Percentiles rank a stretch among this genome's conserved stretches.
These are phyloP conservation scores for Peromyscus leucopus DNA, from an alignment of 2,113 vertebrate species.

Conservation along the genomic window DNA sequence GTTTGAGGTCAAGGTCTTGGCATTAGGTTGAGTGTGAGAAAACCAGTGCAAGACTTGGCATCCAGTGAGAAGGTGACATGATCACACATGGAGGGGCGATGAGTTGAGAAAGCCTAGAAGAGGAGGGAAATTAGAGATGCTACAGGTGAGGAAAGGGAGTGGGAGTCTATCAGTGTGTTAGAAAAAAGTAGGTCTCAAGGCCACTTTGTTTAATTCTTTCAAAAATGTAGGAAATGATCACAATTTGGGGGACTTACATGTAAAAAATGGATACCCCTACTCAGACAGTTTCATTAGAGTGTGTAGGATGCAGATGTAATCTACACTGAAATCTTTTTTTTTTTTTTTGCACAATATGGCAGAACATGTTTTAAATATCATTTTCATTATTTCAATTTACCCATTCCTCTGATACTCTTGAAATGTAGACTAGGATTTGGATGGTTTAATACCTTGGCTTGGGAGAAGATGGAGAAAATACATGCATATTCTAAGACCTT, in stretches of 20 bases:
- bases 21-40: background rate
- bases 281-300: background rate
- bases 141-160: constrained; percentile 3
- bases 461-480: background rate
- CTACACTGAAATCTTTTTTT: background rate
- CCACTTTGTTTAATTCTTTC: background rate
- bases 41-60: background rate
- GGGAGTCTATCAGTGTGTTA: background rate
- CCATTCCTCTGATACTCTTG: background rate
- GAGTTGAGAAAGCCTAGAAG: background rate
- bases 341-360: background rate
- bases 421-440: constrained; percentile 46
- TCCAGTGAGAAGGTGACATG: background rate
- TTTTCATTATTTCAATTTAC: background rate
- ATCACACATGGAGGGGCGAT: background rate
- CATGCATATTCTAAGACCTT: background rate
- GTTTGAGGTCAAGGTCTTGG: background rate
- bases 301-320: background rate
- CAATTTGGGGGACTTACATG: background rate
- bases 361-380: background rate
- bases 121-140: background rate
- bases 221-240: background rate
- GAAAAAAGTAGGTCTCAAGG: background rate
- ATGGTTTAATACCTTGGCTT: background rate
- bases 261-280: background rate